These are phyloP conservation scores for Corythoichthys intestinalis DNA, from an alignment of 2,113 vertebrate species.

Conservation along the genomic window DNA sequence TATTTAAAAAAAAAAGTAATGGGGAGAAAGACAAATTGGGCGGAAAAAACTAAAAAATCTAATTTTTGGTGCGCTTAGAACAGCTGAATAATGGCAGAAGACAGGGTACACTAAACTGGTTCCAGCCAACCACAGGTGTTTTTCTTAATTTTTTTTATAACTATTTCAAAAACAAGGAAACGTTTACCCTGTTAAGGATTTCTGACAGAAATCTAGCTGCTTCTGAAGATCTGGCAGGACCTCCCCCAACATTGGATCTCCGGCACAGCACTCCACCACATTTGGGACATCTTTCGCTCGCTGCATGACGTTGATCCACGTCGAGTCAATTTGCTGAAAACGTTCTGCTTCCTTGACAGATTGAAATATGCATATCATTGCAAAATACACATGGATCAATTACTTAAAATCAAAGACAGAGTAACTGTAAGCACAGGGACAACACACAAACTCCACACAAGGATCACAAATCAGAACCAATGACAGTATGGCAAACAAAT, in stretches of 20 bases:
- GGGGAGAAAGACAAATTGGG: too few species aligned
- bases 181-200: slow-evolving; percentile 85
- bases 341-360: slow-evolving; percentile 80
- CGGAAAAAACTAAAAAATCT: too few species aligned
- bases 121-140: too few species aligned
- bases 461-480: neutral
- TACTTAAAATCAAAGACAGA: too few species aligned
- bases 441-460: neutral
- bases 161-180: neutral
- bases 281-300: slow-evolving; percentile 78
- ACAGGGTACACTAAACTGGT: neutral
- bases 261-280: slow-evolving; percentile 82
- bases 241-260: slow-evolving; percentile 79
- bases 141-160: too few species aligned
- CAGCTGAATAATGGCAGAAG: too few species aligned
- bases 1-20: too few species aligned
- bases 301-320: slow-evolving; percentile 85
- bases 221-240: slow-evolving; percentile 81
- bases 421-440: neutral
- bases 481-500: neutral
- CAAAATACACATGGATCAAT: neutral
- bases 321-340: slow-evolving; percentile 87
- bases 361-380: neutral
- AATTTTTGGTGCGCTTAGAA: too few species aligned
- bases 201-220: slow-evolving; percentile 87